Evolutionary conservation across 2,113 vertebrate genomes (phyloP).

Genomic region (Amblyopsis rosae): DNA sequence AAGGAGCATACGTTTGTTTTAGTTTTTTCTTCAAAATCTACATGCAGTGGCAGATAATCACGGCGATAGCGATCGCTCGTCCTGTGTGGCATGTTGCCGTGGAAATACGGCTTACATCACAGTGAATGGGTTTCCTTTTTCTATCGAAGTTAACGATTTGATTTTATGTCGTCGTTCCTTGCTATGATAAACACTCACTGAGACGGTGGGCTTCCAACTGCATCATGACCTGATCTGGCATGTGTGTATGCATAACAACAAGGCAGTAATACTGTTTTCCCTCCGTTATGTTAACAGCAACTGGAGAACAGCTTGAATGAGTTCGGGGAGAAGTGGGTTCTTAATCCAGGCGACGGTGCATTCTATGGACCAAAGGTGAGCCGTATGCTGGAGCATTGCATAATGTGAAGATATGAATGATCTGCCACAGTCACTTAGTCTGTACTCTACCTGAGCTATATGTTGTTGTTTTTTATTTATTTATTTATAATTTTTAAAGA

Average conservation of each 20-base stretch:
- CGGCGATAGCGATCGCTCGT: too few species aligned
- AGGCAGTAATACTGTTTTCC: conserved; percentile 14
- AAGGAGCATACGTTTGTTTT: too few species aligned
- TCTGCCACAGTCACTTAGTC: background rate
- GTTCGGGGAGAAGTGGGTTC: conserved; percentile 94
- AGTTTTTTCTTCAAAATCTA: too few species aligned
- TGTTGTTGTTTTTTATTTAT: background rate
- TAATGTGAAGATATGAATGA: background rate
- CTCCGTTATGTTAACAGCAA: conserved; percentile 81
- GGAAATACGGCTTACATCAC: too few species aligned
- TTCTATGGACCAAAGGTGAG: conserved; percentile 98
- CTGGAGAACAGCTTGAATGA: conserved; percentile 95
- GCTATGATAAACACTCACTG: too few species aligned
- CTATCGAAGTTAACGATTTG: too few species aligned
- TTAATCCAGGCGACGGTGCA: conserved; percentile 96
- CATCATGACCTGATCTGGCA: too few species aligned
- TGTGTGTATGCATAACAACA: background rate
- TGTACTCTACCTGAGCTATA: background rate
- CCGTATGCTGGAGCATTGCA: background rate
- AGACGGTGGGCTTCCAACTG: too few species aligned
- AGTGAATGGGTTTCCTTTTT: too few species aligned
- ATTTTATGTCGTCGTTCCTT: too few species aligned
- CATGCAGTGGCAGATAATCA: too few species aligned
- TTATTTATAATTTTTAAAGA: conserved; percentile 72
- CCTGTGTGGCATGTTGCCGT: too few species aligned